Conservation (phyloP, 1,140 invertebrate species). For the Eufriesea mexicana region DNA sequence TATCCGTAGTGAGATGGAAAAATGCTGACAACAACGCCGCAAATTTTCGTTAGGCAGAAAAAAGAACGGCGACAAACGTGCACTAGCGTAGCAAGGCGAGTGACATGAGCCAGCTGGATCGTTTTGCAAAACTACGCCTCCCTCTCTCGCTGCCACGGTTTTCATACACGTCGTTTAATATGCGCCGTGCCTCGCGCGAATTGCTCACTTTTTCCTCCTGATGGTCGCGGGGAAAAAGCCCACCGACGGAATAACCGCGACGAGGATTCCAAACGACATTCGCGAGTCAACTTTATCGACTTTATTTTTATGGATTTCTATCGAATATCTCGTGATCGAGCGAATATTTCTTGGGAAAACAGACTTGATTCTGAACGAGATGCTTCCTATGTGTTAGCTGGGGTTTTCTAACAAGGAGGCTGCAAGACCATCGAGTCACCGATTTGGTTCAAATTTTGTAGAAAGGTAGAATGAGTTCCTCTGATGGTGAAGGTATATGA, state of each 20-base stretch:
- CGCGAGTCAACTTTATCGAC: neutral
- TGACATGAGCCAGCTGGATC: slow-evolving; percentile 14
- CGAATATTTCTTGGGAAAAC: neutral
- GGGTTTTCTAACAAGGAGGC: too few relatives aligned
- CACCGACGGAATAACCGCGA: neutral
- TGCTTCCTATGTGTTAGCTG: too few relatives aligned
- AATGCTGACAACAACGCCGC: slow-evolving; percentile 17
- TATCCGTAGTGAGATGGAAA: neutral
- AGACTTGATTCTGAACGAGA: neutral
- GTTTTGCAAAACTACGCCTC: slow-evolving; percentile 15
- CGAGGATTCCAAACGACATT: neutral
- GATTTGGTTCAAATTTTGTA: too few relatives aligned
- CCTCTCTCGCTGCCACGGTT: slow-evolving; percentile 12
- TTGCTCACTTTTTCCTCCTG: neutral
- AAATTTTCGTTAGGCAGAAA: slow-evolving; percentile 14
- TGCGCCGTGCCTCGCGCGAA: slow-evolving; percentile 2
- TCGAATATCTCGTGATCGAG: neutral
- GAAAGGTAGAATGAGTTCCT: too few relatives aligned
- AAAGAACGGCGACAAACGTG: neutral
- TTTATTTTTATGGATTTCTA: slow-evolving; percentile 6
- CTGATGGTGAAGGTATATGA: too few relatives aligned
- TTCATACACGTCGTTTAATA: slow-evolving; percentile 28
- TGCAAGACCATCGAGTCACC: too few relatives aligned
- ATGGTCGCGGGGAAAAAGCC: neutral
- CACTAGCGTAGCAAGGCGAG: neutral